phyloP scores from a whole-genome alignment of 2,797 vertebrate species.

The Trachops cirrhosus region DNA sequence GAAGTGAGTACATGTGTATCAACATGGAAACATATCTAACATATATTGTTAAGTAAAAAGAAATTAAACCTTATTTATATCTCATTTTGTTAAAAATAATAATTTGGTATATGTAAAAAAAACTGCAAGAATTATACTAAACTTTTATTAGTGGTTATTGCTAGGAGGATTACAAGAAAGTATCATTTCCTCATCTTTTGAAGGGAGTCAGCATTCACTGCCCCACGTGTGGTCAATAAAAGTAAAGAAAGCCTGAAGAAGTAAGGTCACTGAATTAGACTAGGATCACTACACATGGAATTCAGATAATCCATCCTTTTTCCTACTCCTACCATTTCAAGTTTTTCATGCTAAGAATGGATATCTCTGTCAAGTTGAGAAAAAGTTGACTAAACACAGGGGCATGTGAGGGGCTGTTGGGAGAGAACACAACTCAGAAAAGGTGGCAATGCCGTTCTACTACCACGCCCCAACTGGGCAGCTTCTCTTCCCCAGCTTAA shows the following conservation, averaged over 20 bases:
- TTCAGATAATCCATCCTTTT: background rate
- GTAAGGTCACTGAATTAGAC: background rate
- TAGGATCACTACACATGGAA: background rate
- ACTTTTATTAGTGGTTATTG: background rate
- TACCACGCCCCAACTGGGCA: background rate
- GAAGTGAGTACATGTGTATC: background rate
- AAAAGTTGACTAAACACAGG: background rate
- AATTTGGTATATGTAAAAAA: background rate
- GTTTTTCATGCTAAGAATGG: background rate
- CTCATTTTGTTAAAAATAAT: background rate
- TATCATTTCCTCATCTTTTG: background rate
- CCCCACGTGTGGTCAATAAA: background rate
- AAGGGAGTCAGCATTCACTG: background rate
- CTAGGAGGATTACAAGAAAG: background rate
- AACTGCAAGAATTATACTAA: constrained; percentile 2
- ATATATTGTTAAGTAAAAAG: background rate
- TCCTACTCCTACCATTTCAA: background rate
- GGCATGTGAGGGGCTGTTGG: background rate
- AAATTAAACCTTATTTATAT: background rate
- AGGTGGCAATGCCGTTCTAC: background rate
- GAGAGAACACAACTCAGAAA: background rate
- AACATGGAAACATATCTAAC: background rate
- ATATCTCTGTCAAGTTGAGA: background rate
- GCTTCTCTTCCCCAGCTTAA: background rate
- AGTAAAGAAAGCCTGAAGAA: constrained; percentile 8